Conservation (phyloP, 2,797 vertebrate genomes). For the Cuculus canorus region DNA sequence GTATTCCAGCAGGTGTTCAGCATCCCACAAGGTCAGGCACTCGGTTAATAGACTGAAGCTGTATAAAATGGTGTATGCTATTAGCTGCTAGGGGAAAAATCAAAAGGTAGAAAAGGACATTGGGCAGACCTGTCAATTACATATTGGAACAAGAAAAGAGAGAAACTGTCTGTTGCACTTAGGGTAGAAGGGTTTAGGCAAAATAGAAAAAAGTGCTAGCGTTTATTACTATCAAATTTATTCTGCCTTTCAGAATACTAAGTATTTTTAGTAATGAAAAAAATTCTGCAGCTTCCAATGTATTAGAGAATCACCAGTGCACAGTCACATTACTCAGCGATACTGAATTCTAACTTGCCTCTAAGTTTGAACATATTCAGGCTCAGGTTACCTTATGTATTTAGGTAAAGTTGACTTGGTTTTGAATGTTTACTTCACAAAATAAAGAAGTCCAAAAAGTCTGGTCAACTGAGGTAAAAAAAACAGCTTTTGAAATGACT, state of each 20-base stretch:
- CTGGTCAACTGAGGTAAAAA: not conserved
- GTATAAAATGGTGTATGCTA: constrained; percentile 44
- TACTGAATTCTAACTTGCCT: not conserved
- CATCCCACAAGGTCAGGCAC: constrained; percentile 48
- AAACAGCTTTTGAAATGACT: not conserved
- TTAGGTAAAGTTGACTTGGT: not conserved
- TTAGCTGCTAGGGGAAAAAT: constrained; percentile 54
- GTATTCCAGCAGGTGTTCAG: constrained; percentile 55
- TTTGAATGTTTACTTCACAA: not conserved
- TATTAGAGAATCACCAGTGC: not conserved
- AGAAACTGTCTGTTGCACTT: constrained; percentile 28
- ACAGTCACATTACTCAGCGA: not conserved
- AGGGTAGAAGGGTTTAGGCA: constrained; percentile 9
- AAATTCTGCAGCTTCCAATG: not conserved
- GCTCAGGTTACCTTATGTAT: not conserved
- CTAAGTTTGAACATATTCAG: not conserved
- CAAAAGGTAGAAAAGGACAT: constrained; percentile 27
- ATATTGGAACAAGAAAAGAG: constrained; percentile 39
- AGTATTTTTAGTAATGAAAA: constrained; percentile 6
- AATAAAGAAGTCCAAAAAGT: not conserved
- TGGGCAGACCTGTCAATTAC: constrained; percentile 43
- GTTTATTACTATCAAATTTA: constrained; percentile 4
- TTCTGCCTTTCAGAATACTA: not conserved
- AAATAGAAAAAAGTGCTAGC: not conserved
- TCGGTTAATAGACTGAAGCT: constrained; percentile 61